A percentile compares a stretch with the other conserved stretches of the same genome.
Evolutionary conservation across 2,888 invertebrate species (phyloP).

Genomic region (Xestobium rufovillosum): DNA sequence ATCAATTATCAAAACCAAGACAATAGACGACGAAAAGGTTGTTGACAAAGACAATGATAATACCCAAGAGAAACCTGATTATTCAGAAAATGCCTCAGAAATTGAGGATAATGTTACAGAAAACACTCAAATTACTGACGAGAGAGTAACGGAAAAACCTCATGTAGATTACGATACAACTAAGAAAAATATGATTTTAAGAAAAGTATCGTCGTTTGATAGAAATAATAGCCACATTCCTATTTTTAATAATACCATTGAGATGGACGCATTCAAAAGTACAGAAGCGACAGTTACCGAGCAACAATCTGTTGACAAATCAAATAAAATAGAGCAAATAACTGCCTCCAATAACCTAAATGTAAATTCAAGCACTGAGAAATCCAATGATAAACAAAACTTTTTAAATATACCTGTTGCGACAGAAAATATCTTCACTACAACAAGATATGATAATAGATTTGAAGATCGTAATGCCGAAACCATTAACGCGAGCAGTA

Average conservation of each 20-base stretch:
- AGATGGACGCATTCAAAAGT: conserved; percentile 30
- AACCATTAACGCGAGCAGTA: conserved; percentile 5
- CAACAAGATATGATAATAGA: too few species aligned
- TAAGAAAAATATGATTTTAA: conserved; percentile 23
- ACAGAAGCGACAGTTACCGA: conserved; percentile 13
- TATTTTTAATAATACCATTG: conserved; percentile 37
- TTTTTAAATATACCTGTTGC: too few species aligned
- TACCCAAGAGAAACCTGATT: conserved; percentile 5
- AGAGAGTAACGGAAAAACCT: conserved; percentile 20
- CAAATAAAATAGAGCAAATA: conserved; percentile 17
- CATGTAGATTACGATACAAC: conserved; percentile 20
- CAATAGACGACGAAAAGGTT: conserved; percentile 44
- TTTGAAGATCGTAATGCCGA: too few species aligned
- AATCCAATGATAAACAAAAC: conserved; percentile 42
- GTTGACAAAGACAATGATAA: conserved; percentile 27
- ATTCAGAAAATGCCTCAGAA: conserved; percentile 43
- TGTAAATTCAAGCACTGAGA: conserved; percentile 22
- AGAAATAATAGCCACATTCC: conserved; percentile 28
- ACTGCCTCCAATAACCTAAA: conserved; percentile 20
- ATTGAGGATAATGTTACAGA: conserved; percentile 35
- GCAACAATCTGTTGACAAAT: conserved; percentile 8
- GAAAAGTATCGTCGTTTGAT: conserved; percentile 25
- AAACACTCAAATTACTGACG: conserved; percentile 10
- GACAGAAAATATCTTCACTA: too few species aligned
- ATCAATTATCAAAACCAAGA: conserved; percentile 50